Percentiles rank a stretch among this genome's conserved stretches.
phyloP scores from a whole-genome alignment of 2,888 invertebrate species.

The Rotaria magnacalcarata region DNA sequence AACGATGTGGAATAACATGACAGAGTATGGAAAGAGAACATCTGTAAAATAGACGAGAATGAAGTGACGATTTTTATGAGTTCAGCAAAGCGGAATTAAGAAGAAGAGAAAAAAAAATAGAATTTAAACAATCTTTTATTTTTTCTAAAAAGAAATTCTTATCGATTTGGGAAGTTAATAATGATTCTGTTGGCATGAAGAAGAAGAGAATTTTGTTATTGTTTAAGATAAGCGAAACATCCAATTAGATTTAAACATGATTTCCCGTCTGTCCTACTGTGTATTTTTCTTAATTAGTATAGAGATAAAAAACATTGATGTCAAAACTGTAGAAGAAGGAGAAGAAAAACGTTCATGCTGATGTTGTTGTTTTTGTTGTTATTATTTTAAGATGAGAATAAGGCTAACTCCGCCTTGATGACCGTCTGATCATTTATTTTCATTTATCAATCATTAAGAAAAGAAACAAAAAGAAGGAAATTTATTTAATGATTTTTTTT shows the following conservation, averaged over 20 bases:
- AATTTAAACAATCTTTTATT: no score
- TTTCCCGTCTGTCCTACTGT: slow-evolving; percentile 18
- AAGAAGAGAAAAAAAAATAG: no score
- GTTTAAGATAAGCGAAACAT: slow-evolving; percentile 1
- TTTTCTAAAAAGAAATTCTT: no score
- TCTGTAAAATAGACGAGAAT: not conserved
- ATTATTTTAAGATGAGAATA: not conserved
- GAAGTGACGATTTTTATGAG: no score
- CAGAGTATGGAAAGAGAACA: not conserved
- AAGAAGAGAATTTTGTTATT: not conserved
- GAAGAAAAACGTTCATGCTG: not conserved
- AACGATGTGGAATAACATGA: slow-evolving; percentile 26
- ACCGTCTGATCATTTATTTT: slow-evolving; percentile 18
- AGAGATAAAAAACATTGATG: slow-evolving; percentile 4
- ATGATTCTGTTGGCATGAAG: no score
- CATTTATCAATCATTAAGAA: slow-evolving; percentile 20
- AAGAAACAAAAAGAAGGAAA: not conserved
- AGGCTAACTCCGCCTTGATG: not conserved
- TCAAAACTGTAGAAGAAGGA: not conserved
- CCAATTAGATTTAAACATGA: not conserved
- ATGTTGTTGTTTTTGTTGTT: not conserved
- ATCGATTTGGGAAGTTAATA: no score
- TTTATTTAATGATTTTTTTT: not conserved
- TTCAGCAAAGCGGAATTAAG: no score
- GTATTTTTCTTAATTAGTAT: slow-evolving; percentile 2